These are phyloP conservation scores for Luscinia megarhynchos DNA, from an alignment of 2,797 vertebrate species.

Conservation along the genomic window DNA sequence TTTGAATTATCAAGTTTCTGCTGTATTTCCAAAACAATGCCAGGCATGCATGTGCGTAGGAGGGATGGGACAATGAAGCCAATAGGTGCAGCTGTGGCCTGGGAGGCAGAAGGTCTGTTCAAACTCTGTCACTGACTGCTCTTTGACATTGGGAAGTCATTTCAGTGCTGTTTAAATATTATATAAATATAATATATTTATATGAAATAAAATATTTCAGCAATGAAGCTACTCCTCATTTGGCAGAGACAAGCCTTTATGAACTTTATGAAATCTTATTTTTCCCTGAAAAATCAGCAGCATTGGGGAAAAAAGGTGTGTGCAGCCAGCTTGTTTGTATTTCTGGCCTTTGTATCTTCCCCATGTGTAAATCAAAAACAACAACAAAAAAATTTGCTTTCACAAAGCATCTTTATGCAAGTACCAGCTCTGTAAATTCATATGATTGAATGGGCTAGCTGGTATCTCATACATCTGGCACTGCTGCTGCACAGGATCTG, in stretches of 20 bases:
- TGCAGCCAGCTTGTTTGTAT: neutral
- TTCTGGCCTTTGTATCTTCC: neutral
- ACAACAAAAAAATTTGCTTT: neutral
- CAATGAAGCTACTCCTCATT: neutral
- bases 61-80: constrained; percentile 55
- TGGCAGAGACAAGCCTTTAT: neutral
- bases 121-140: constrained; percentile 12
- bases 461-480: neutral
- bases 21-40: constrained; percentile 65
- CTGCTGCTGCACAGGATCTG: neutral
- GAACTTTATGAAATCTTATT: neutral
- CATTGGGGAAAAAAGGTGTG: rapidly evolving
- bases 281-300: neutral
- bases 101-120: constrained; percentile 18
- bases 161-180: neutral
- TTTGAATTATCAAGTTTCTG: constrained; percentile 63
- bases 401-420: neutral
- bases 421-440: neutral
- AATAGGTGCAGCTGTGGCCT: constrained; percentile 63
- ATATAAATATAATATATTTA: too few species aligned
- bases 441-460: neutral
- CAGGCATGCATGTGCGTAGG: constrained; percentile 50
- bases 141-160: constrained; percentile 1
- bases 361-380: neutral
- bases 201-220: neutral